Conservation (phyloP, 1,140 invertebrate species). For the Bombus superbus region DNA sequence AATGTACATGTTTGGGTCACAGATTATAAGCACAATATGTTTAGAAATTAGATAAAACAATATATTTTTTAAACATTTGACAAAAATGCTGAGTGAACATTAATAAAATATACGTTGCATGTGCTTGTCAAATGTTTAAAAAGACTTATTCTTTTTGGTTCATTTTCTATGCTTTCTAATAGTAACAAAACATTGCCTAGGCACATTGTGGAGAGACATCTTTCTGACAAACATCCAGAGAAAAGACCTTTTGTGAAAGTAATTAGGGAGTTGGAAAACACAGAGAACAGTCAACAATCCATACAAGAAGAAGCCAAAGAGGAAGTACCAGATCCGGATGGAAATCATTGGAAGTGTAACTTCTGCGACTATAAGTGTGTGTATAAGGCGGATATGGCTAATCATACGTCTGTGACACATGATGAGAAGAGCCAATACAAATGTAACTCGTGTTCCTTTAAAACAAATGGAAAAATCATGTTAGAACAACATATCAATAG, state of each 20-base stretch:
- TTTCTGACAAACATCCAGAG: constrained; percentile 85
- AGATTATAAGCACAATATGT: background rate
- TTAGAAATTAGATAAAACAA: background rate
- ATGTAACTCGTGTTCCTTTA: constrained; percentile 86
- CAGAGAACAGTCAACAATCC: constrained; percentile 72
- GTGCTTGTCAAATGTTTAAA: constrained; percentile 58
- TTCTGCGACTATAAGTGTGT: constrained; percentile 86
- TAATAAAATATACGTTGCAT: background rate
- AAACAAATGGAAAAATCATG: constrained; percentile 83
- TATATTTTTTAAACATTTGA: constrained; percentile 56
- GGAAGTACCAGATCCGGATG: constrained; percentile 72
- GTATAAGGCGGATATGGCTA: constrained; percentile 84
- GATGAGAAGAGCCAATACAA: constrained; percentile 87
- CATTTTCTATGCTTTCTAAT: constrained; percentile 64
- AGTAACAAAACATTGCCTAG: constrained; percentile 67
- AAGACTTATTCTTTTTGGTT: background rate
- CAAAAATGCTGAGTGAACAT: constrained; percentile 14
- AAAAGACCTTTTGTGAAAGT: constrained; percentile 83
- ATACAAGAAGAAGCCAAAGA: constrained; percentile 61
- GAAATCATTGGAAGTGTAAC: constrained; percentile 88
- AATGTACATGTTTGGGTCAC: constrained; percentile 8
- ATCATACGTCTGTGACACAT: constrained; percentile 84
- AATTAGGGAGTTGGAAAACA: constrained; percentile 83
- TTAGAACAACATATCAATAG: constrained; percentile 84
- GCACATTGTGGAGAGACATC: constrained; percentile 87